These are phyloP conservation scores for Pipra filicauda DNA, from an alignment of 2,113 vertebrate genomes.

Conservation along the genomic window DNA sequence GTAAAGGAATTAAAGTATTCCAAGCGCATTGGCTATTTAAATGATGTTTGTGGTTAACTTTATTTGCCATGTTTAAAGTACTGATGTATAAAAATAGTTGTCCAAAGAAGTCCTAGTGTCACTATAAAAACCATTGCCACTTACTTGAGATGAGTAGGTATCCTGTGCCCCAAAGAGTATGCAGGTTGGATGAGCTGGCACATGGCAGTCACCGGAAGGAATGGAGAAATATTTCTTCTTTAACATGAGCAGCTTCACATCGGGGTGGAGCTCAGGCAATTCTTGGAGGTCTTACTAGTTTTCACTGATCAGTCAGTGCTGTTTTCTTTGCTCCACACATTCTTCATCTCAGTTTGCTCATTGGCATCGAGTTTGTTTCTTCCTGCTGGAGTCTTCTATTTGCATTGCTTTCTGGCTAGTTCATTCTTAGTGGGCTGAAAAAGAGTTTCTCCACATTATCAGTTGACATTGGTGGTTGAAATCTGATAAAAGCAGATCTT, in stretches of 20 bases:
- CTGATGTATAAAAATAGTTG: neutral
- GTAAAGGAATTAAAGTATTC: neutral
- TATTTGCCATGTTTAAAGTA: neutral
- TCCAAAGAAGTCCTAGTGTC: neutral
- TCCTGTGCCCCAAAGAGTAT: neutral
- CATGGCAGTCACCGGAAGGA: neutral
- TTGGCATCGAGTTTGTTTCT: neutral
- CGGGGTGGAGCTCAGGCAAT: neutral
- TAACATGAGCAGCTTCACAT: neutral
- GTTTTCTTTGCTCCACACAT: neutral
- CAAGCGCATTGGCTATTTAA: neutral
- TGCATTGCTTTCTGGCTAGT: neutral
- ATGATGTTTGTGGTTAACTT: neutral
- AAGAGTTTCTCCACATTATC: neutral
- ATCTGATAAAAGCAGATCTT: slow-evolving; percentile 11
- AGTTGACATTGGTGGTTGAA: neutral
- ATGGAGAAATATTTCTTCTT: neutral
- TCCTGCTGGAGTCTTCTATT: neutral
- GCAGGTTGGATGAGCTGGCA: neutral
- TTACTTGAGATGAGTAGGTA: neutral
- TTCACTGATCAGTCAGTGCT: neutral
- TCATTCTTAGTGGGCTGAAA: neutral
- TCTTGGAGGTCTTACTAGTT: neutral
- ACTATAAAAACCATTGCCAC: neutral
- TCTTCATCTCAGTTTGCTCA: neutral